Conservation (phyloP, 2,113 vertebrate species). For the Eulemur macaco region DNA sequence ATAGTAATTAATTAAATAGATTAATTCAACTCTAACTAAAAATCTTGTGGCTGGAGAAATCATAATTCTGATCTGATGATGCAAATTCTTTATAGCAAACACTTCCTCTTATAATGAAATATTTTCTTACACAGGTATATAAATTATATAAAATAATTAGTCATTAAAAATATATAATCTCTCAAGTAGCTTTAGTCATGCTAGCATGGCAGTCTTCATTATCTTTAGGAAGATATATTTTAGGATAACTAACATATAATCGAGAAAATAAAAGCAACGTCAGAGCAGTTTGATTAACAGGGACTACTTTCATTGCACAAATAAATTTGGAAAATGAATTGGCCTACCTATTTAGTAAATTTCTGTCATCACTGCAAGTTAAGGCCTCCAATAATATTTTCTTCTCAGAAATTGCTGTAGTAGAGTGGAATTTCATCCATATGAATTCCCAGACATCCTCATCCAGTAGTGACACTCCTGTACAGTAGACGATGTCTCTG, state of each 20-base stretch:
- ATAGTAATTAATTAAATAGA: not conserved
- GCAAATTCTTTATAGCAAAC: not conserved
- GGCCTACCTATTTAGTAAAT: slow-evolving; percentile 92
- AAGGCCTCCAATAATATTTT: slow-evolving; percentile 97
- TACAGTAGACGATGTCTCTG: slow-evolving; percentile 98
- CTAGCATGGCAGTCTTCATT: not conserved
- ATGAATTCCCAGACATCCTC: slow-evolving; percentile 99
- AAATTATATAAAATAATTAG: not conserved
- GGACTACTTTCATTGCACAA: not conserved
- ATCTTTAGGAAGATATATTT: not conserved
- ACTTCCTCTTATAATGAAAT: not conserved
- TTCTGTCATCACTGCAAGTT: slow-evolving; percentile 96
- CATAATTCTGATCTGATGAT: not conserved
- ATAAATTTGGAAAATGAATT: not conserved
- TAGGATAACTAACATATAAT: not conserved
- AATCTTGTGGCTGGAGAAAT: not conserved
- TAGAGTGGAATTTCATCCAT: slow-evolving; percentile 99
- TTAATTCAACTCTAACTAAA: slow-evolving; percentile 1
- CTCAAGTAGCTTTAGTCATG: not conserved
- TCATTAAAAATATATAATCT: not conserved
- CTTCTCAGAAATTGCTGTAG: slow-evolving; percentile 94
- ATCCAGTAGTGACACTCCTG: slow-evolving; percentile 96
- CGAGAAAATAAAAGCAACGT: not conserved
- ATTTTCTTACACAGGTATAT: not conserved
- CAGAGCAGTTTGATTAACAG: not conserved